These are phyloP conservation scores for Teleiodes luculella DNA, from an alignment of 2,888 invertebrate genomes.

Conservation along the genomic window DNA sequence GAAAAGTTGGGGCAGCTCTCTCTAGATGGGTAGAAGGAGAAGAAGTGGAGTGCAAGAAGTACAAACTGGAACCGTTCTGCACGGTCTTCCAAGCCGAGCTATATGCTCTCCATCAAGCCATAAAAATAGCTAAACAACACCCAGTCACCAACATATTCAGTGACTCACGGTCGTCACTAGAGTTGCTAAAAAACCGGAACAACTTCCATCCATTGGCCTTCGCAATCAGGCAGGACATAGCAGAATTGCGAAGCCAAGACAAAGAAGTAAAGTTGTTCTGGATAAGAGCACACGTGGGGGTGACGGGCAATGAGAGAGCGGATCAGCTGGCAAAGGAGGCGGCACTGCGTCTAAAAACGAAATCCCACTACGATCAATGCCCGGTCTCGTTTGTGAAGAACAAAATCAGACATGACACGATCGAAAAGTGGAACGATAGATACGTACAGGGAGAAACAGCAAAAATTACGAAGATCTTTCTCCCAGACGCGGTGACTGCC, in stretches of 20 bases:
- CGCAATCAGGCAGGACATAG: not conserved
- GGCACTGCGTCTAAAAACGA: not conserved
- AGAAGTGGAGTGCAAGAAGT: not conserved
- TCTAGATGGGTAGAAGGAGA: not conserved
- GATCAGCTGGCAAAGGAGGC: not conserved
- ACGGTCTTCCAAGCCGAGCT: not conserved
- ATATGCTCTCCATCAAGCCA: not conserved
- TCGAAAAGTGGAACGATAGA: not conserved
- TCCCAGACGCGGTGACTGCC: not conserved
- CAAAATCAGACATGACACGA: not conserved
- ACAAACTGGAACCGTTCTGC: not conserved
- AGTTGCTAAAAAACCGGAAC: not conserved
- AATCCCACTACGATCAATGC: not conserved
- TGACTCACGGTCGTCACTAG: not conserved
- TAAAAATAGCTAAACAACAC: not conserved
- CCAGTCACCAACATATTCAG: not conserved
- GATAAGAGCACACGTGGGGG: not conserved
- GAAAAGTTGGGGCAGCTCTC: not conserved
- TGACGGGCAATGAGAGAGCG: not conserved
- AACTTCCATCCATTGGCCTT: not conserved
- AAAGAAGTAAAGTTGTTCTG: not conserved
- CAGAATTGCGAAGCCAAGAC: too few relatives aligned
- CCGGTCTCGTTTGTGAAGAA: not conserved
- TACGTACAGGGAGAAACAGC: not conserved
- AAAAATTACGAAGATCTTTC: not conserved